Conservation (phyloP, 2,888 invertebrate genomes). For the Macrosiphum euphorbiae region DNA sequence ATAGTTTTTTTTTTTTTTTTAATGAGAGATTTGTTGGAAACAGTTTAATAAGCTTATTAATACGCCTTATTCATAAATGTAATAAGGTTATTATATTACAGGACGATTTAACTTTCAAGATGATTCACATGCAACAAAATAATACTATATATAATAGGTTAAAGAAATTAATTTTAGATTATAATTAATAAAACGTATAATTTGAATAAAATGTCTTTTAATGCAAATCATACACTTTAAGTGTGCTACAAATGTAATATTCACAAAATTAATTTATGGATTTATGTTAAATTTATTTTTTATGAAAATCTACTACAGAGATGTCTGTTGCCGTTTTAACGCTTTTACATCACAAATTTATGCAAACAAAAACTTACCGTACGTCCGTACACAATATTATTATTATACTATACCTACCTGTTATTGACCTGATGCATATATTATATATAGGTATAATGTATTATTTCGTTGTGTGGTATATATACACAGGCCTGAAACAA, state of each 20-base stretch:
- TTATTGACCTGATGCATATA: neutral
- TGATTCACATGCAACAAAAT: neutral
- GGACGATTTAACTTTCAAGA: neutral
- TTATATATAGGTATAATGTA: neutral
- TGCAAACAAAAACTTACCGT: neutral
- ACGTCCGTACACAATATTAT: neutral
- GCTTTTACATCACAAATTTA: neutral
- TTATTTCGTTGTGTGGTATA: neutral
- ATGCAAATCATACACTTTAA: neutral
- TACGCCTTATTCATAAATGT: neutral
- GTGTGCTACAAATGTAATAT: neutral
- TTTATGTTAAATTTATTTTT: conserved; percentile 10
- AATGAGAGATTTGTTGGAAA: neutral
- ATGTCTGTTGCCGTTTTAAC: neutral
- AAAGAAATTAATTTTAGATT: too few relatives aligned
- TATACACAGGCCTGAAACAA: neutral
- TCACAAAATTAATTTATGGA: neutral
- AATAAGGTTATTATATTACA: neutral
- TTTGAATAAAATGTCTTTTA: neutral
- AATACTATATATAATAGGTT: neutral
- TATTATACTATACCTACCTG: neutral
- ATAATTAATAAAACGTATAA: neutral
- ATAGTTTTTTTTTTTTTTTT: neutral
- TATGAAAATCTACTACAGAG: neutral
- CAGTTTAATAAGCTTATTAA: neutral